Evolutionary conservation across 2,797 vertebrate genomes (phyloP).

Genomic region (Onychomys torridus): DNA sequence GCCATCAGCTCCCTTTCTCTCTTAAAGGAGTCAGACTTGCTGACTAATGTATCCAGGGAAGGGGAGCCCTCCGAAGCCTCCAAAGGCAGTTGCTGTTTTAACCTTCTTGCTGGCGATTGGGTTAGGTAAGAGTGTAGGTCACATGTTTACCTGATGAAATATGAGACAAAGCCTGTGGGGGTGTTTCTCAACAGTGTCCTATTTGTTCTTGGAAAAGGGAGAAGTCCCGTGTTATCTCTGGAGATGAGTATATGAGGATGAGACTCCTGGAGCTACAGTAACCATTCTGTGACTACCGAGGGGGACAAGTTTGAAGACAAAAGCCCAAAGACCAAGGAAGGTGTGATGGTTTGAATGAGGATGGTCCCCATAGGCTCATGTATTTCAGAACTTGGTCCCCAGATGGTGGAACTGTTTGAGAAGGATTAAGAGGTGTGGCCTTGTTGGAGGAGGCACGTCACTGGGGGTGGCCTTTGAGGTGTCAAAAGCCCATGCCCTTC

Average conservation of each 20-base stretch:
- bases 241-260: not conserved
- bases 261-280: not conserved
- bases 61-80: too few species aligned
- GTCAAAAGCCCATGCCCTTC: not conserved
- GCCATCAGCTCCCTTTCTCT: not conserved
- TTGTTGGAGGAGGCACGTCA: not conserved
- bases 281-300: not conserved
- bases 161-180: not conserved
- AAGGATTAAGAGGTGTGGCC: not conserved
- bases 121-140: not conserved
- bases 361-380: not conserved
- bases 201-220: constrained; percentile 39
- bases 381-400: too few species aligned
- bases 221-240: not conserved
- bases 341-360: not conserved
- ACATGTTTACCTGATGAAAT: constrained; percentile 2
- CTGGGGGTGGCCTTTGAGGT: not conserved
- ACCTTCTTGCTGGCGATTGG: not conserved
- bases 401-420: not conserved
- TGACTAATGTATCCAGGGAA: not conserved
- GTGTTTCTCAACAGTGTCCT: constrained; percentile 14
- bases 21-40: not conserved
- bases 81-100: not conserved
- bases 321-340: not conserved
- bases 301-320: not conserved